Conservation (phyloP, 2,888 invertebrate species). For the Cremastobaeus sp. region DNA sequence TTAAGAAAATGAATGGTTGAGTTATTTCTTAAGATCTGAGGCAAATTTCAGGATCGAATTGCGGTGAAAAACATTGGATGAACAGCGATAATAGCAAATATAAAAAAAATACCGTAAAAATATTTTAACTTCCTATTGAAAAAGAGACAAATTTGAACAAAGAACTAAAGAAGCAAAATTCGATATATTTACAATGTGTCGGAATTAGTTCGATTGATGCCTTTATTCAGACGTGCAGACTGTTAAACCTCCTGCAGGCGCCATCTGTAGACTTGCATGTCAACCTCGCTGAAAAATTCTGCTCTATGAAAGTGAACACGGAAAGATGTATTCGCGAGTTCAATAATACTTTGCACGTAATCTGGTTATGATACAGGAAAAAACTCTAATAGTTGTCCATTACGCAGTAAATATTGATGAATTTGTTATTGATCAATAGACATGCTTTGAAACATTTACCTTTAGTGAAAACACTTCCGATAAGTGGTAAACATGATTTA, state of each 20-base stretch:
- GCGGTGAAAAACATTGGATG: no score
- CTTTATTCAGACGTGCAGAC: constrained; percentile 10
- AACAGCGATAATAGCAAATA: no score
- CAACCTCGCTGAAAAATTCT: constrained; percentile 46
- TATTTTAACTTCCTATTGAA: no score
- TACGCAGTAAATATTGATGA: no score
- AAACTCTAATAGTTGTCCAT: not conserved
- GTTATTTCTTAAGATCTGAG: no score
- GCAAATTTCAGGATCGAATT: no score
- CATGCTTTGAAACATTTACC: no score
- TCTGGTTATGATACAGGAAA: constrained; percentile 1
- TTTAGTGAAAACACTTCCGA: no score
- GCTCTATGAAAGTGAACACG: constrained; percentile 38
- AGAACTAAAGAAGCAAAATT: not conserved
- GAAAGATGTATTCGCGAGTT: constrained; percentile 21
- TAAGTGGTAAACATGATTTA: no score
- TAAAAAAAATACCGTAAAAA: constrained; percentile 1
- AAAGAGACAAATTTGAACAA: not conserved
- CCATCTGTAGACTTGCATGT: constrained; percentile 42
- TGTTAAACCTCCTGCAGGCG: constrained; percentile 46
- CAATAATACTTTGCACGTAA: constrained; percentile 27
- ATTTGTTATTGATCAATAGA: no score
- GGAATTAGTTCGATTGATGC: constrained; percentile 19
- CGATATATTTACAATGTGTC: constrained; percentile 7
- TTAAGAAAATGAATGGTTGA: no score